Evolutionary conservation across 2,888 invertebrate species (phyloP).

Genomic region (Xestoiulus laeticollis): DNA sequence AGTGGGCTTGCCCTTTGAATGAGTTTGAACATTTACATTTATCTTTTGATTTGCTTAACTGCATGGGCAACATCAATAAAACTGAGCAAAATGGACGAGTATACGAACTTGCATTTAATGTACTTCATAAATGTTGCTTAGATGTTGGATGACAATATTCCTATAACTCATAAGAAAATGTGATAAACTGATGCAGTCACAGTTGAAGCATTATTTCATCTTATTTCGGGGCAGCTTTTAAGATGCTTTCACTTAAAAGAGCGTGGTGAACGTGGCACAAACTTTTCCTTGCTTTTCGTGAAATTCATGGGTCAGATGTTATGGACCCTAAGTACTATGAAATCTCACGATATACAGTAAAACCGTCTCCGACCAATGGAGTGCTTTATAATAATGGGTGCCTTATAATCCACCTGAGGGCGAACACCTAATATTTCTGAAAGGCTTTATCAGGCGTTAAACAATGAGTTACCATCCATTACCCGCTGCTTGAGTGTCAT

Average conservation of each 20-base stretch:
- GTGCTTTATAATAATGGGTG: not conserved
- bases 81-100: no score
- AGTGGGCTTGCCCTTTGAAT: no score
- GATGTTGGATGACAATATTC: not conserved
- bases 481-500: constrained; percentile 19
- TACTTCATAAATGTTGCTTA: no score
- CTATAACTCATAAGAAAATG: not conserved
- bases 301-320: not conserved
- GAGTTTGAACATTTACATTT: no score
- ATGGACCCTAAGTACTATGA: not conserved
- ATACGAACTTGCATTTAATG: no score
- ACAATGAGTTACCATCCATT: constrained; percentile 26
- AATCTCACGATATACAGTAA: not conserved
- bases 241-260: not conserved
- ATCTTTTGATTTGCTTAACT: no score
- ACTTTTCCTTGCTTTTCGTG: not conserved
- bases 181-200: not conserved
- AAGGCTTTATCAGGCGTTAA: constrained; percentile 26
- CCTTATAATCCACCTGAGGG: constrained; percentile 2
- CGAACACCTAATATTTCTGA: constrained; percentile 26
- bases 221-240: not conserved
- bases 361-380: not conserved
- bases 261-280: not conserved
- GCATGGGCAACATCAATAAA: no score
- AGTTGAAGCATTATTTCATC: not conserved